Evolutionary conservation across 2,797 vertebrate species (phyloP).

Genomic region (Peromyscus attwateri): DNA sequence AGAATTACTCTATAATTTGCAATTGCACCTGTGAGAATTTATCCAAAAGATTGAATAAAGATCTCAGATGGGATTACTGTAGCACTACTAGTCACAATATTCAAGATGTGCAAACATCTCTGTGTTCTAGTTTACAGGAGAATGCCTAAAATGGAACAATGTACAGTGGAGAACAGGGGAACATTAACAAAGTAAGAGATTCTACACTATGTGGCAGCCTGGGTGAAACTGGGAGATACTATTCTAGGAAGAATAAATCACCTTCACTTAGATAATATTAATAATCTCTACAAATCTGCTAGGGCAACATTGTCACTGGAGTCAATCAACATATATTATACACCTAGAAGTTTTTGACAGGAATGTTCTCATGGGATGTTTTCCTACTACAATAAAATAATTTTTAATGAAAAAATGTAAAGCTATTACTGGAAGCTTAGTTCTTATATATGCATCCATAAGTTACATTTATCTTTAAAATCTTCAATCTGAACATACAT

Average conservation of each 20-base stretch:
- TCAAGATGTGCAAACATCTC: not conserved
- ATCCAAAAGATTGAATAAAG: not conserved
- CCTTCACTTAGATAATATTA: not conserved
- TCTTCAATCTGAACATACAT: not conserved
- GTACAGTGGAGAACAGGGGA: rapidly evolving
- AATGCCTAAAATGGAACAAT: not conserved
- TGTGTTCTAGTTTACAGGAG: not conserved
- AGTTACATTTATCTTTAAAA: not conserved
- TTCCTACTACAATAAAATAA: not conserved
- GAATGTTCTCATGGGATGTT: not conserved
- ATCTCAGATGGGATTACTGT: not conserved
- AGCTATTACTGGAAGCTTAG: not conserved
- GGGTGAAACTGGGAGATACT: not conserved
- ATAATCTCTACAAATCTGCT: not conserved
- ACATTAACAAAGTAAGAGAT: not conserved
- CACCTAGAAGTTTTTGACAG: not conserved
- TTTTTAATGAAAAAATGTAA: not conserved
- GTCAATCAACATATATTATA: not conserved
- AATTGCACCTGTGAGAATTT: not conserved
- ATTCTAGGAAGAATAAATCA: not conserved
- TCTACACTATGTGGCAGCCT: no score
- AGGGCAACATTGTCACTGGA: not conserved
- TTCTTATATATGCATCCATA: not conserved
- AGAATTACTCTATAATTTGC: not conserved
- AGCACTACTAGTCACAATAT: not conserved